Percentiles rank a stretch among this genome's conserved stretches.
Evolutionary conservation across 2,113 vertebrate genomes (phyloP).

Genomic region (Bos taurus): ARS-UCD2.0 NC_037350.1:11411501-11412000

Average conservation of each 20-base stretch:
- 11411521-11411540: background rate
- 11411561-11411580: fast-evolving
- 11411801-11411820: background rate
- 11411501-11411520: background rate
- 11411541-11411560: background rate
- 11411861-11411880: slow-evolving; percentile 52
- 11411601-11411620: background rate
- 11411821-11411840: slow-evolving; percentile 43
- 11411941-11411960: background rate
- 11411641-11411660: background rate
- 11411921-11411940: background rate
- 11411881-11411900: background rate
- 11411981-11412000: background rate
- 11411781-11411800: slow-evolving; percentile 48
- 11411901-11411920: background rate
- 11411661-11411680: background rate
- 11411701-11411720: background rate
- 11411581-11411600: background rate
- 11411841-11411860: slow-evolving; percentile 52
- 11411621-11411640: background rate
- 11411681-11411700: background rate
- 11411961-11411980: background rate
- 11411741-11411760: background rate
- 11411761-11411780: slow-evolving; percentile 28
- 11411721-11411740: background rate